Evolutionary conservation across 2,888 invertebrate species (phyloP).

Genomic region (Lymantria monacha): DNA sequence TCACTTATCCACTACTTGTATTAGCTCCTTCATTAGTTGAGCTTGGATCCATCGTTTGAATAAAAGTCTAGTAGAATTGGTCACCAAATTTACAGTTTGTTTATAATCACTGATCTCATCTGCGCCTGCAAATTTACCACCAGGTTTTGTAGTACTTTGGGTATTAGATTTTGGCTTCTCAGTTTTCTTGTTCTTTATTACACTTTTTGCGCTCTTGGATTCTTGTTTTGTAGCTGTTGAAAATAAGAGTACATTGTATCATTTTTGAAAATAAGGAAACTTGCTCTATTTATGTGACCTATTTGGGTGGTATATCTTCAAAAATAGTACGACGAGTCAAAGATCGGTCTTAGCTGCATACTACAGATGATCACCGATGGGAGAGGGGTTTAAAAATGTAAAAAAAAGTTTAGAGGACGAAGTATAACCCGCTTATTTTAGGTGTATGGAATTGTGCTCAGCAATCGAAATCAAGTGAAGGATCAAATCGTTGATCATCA

Average conservation of each 20-base stretch:
- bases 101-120: conserved; percentile 52
- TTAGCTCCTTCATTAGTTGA: conserved; percentile 53
- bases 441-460: too few species aligned
- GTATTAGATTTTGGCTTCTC: conserved; percentile 2
- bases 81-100: conserved; percentile 52
- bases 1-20: conserved; percentile 53
- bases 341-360: too few species aligned
- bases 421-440: too few species aligned
- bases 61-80: conserved; percentile 56
- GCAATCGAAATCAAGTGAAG: too few species aligned
- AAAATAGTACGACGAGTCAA: too few species aligned
- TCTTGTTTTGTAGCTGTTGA: conserved; percentile 3
- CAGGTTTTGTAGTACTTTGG: neutral
- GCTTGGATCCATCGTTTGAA: conserved; percentile 63
- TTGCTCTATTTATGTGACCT: too few species aligned
- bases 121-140: neutral
- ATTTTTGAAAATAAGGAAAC: too few species aligned
- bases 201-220: conserved; percentile 18
- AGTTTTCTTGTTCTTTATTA: conserved; percentile 22
- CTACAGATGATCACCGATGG: too few species aligned
- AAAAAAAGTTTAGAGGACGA: too few species aligned
- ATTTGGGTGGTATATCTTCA: too few species aligned
- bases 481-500: too few species aligned
- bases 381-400: too few species aligned
- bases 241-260: neutral